Evolutionary conservation across 2,888 invertebrate species (phyloP).

Genomic region (Helicoverpa assulta): DNA sequence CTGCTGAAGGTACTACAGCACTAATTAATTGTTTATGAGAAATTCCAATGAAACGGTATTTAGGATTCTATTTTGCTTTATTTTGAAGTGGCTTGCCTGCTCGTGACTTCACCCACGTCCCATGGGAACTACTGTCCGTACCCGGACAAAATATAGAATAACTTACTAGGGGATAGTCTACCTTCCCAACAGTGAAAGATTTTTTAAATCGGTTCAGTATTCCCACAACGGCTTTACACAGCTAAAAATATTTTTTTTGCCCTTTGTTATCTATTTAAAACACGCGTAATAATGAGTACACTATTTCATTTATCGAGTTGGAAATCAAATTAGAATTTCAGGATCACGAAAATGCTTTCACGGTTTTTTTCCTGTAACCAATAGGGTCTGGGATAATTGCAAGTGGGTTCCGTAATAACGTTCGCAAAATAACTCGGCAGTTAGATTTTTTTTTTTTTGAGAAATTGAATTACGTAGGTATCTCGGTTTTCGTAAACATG

Average conservation of each 20-base stretch:
- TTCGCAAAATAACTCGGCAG: constrained; percentile 10
- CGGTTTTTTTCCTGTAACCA: constrained; percentile 24
- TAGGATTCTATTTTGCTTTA: neutral
- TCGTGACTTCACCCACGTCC: too few relatives aligned
- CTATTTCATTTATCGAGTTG: constrained; percentile 23
- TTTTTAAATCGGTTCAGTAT: too few relatives aligned
- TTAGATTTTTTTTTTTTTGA: constrained; percentile 19
- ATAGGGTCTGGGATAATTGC: constrained; percentile 50
- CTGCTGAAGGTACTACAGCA: constrained; percentile 5
- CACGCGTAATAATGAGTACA: neutral
- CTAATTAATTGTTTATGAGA: neutral
- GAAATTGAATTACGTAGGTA: neutral
- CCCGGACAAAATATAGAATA: too few relatives aligned
- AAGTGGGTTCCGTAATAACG: constrained; percentile 8
- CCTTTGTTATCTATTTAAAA: too few relatives aligned
- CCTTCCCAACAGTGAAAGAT: too few relatives aligned
- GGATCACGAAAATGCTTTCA: constrained; percentile 21
- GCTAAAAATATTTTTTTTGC: too few relatives aligned
- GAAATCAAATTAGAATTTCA: constrained; percentile 35
- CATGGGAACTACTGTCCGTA: too few relatives aligned
- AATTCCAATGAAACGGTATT: neutral
- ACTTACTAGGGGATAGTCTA: too few relatives aligned
- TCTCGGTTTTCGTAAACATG: neutral
- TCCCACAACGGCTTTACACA: too few relatives aligned
- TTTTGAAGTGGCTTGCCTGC: neutral